A percentile compares a stretch with the other conserved stretches of the same genome.
These are phyloP conservation scores for Enhydra lutris DNA, from an alignment of 2,113 vertebrate species.

Conservation along the genomic window DNA sequence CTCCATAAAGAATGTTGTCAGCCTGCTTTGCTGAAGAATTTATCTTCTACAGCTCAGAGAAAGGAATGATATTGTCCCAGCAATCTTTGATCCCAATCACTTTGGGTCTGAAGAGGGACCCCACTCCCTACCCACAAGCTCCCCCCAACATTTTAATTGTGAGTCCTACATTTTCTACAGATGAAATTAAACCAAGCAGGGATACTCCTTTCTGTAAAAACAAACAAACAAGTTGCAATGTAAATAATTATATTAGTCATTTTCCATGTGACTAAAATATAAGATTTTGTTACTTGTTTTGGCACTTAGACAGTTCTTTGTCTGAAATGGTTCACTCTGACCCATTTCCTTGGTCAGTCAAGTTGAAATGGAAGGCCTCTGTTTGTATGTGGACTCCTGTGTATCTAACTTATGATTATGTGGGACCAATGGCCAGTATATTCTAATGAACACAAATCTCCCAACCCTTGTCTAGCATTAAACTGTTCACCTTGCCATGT, in stretches of 20 bases:
- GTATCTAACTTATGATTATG: constrained; percentile 86
- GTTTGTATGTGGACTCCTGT: constrained; percentile 91
- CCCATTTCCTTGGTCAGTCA: constrained; percentile 61
- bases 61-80: constrained; percentile 40
- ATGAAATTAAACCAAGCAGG: constrained; percentile 67
- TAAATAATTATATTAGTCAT: constrained; percentile 78
- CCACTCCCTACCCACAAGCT: background rate
- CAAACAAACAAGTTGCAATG: constrained; percentile 71
- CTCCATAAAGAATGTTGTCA: constrained; percentile 67
- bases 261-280: constrained; percentile 73
- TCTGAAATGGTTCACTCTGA: constrained; percentile 68
- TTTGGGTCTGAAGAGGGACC: constrained; percentile 42
- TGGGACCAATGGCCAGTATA: constrained; percentile 98
- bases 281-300: constrained; percentile 73
- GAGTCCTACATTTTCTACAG: constrained; percentile 47
- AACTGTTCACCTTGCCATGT: constrained; percentile 90
- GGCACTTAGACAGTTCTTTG: constrained; percentile 59
- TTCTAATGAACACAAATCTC: constrained; percentile 75
- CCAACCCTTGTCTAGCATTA: constrained; percentile 61
- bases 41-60: constrained; percentile 56
- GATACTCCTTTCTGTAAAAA: constrained; percentile 73
- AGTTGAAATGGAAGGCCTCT: constrained; percentile 59
- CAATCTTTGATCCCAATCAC: background rate
- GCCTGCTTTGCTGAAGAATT: constrained; percentile 56
- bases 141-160: constrained; percentile 40